Conservation (phyloP, 2,113 vertebrate genomes). For the Acrocephalus kingi region DNA sequence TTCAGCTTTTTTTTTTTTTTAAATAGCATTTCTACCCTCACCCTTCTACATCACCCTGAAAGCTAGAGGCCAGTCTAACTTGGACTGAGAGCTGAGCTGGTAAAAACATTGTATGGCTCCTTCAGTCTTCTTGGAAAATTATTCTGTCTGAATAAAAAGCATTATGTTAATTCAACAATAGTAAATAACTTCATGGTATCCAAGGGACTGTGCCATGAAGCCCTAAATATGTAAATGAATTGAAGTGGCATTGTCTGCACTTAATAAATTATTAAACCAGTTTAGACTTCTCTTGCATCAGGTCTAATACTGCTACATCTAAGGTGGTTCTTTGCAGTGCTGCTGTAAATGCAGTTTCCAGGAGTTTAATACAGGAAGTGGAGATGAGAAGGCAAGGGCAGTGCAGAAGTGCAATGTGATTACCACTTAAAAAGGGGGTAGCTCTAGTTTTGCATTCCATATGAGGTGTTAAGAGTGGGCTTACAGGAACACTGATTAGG, state of each 20-base stretch:
- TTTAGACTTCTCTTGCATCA: background rate
- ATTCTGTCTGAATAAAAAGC: background rate
- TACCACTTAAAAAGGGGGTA: background rate
- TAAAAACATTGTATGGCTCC: background rate
- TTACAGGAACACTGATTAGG: background rate
- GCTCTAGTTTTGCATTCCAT: background rate
- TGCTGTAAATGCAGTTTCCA: background rate
- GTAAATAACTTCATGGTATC: background rate
- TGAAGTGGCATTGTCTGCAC: background rate
- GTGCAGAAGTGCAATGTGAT: background rate
- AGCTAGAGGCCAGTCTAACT: background rate
- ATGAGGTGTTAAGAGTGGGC: background rate
- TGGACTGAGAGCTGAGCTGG: background rate
- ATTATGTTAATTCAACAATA: background rate
- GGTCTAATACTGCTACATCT: background rate
- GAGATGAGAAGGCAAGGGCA: background rate
- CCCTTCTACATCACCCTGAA: background rate
- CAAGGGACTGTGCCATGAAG: background rate
- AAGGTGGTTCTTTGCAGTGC: background rate
- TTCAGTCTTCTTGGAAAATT: background rate
- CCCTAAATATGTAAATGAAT: background rate
- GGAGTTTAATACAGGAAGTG: background rate
- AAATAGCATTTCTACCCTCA: background rate
- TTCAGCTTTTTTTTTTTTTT: background rate
- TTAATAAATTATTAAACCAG: background rate